Percentiles rank a stretch among this genome's conserved stretches.
phyloP scores from a whole-genome alignment of 2,888 invertebrate genomes.

The Geotrupes spiniger region DNA sequence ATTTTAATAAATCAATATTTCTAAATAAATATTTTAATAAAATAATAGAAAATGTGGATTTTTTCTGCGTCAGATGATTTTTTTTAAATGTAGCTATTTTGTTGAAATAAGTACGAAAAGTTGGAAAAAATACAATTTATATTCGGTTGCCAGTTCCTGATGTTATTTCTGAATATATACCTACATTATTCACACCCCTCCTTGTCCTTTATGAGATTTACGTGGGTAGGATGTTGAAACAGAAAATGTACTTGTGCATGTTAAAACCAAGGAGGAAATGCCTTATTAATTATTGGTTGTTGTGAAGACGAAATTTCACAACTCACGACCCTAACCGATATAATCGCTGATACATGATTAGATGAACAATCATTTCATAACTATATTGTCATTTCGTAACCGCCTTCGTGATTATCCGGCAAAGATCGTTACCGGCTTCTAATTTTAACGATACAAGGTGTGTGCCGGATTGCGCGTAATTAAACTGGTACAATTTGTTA shows the following conservation, averaged over 20 bases:
- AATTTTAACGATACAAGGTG: conserved; percentile 17
- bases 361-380: conserved; percentile 26
- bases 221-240: conserved; percentile 26
- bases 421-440: conserved; percentile 20
- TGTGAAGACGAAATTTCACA: conserved; percentile 11
- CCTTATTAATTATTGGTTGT: conserved; percentile 1
- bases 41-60: too few relatives aligned
- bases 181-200: conserved; percentile 26
- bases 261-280: conserved; percentile 6
- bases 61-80: too few relatives aligned
- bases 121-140: conserved; percentile 26
- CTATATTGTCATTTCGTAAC: too few relatives aligned
- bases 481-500: too few relatives aligned
- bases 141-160: conserved; percentile 24
- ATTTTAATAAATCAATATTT: too few relatives aligned
- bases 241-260: conserved; percentile 8
- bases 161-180: conserved; percentile 25
- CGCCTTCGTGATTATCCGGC: conserved; percentile 24
- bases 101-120: too few relatives aligned
- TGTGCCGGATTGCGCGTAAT: too few relatives aligned
- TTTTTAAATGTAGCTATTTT: too few relatives aligned
- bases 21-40: too few relatives aligned
- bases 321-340: conserved; percentile 16
- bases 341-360: conserved; percentile 23
- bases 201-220: conserved; percentile 23